A percentile compares a stretch with the other conserved stretches of the same genome.
Evolutionary conservation across 2,113 vertebrate genomes (phyloP).

Genomic region (Calonectris borealis): DNA sequence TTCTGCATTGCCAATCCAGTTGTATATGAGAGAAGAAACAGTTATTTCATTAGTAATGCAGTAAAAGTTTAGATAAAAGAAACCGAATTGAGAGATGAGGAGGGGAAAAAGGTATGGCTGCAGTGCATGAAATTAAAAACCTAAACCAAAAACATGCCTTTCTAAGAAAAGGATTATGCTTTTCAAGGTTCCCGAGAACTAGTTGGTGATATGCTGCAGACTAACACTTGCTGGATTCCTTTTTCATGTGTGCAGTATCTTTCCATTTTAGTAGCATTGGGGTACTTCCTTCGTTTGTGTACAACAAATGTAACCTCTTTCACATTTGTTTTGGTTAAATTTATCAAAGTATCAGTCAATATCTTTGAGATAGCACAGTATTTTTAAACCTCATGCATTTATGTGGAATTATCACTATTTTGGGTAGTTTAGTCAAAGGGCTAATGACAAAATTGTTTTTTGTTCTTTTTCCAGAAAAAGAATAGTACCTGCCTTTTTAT

Average conservation of each 20-base stretch:
- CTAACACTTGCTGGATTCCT: background rate
- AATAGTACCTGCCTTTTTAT: background rate
- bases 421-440: background rate
- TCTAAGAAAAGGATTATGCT: background rate
- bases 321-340: background rate
- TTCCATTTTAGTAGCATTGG: background rate
- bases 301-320: background rate
- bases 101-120: background rate
- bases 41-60: background rate
- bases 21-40: background rate
- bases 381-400: background rate
- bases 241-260: background rate
- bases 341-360: background rate
- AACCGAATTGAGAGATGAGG: background rate
- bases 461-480: background rate
- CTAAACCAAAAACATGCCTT: background rate
- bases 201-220: background rate
- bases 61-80: background rate
- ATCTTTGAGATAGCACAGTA: background rate
- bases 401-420: background rate
- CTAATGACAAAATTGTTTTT: background rate
- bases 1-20: background rate
- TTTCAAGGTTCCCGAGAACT: background rate
- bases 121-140: background rate
- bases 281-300: background rate